Percentiles rank a stretch among this genome's conserved stretches.
Evolutionary conservation across 1,140 invertebrate species (phyloP).

Genomic region (Pygmarrhopalites habei): DNA sequence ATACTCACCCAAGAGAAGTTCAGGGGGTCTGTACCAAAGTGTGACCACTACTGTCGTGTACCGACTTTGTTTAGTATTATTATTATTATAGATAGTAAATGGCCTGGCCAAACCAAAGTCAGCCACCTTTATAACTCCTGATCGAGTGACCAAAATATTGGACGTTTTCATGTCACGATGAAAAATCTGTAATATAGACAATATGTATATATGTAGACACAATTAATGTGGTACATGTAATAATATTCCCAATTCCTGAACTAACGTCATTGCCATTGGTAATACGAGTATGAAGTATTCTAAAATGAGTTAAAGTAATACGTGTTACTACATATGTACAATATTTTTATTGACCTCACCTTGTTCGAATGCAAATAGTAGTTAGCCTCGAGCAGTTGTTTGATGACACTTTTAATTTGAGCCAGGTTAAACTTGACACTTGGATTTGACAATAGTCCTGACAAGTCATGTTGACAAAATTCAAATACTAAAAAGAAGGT

Average conservation of each 20-base stretch:
- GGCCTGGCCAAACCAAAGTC: slow-evolving; percentile 88
- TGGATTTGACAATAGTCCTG: slow-evolving; percentile 89
- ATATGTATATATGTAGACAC: too few relatives aligned
- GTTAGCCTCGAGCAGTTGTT: slow-evolving; percentile 90
- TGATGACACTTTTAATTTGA: slow-evolving; percentile 98
- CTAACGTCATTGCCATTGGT: too few relatives aligned
- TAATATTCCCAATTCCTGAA: too few relatives aligned
- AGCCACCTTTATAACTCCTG: slow-evolving; percentile 84
- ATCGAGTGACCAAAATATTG: slow-evolving; percentile 95
- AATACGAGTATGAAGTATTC: too few relatives aligned
- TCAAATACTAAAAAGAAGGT: slow-evolving; percentile 98
- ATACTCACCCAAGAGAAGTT: slow-evolving; percentile 78
- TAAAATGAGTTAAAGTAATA: too few relatives aligned
- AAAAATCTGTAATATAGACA: too few relatives aligned
- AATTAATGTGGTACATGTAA: too few relatives aligned
- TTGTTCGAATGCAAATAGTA: slow-evolving; percentile 97
- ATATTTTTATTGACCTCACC: too few relatives aligned
- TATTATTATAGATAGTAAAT: slow-evolving; percentile 82
- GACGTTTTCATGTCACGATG: slow-evolving; percentile 99
- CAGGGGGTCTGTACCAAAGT: slow-evolving; percentile 74
- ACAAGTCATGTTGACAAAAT: slow-evolving; percentile 98
- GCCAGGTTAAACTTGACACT: slow-evolving; percentile 94
- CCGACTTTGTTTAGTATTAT: slow-evolving; percentile 72
- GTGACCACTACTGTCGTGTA: slow-evolving; percentile 91
- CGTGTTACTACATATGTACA: too few relatives aligned